Evolutionary conservation across 2,113 vertebrate genomes (phyloP), one percentile per base, ranked within the genome.

Genomic region (Menura novaehollandiae): DNA sequence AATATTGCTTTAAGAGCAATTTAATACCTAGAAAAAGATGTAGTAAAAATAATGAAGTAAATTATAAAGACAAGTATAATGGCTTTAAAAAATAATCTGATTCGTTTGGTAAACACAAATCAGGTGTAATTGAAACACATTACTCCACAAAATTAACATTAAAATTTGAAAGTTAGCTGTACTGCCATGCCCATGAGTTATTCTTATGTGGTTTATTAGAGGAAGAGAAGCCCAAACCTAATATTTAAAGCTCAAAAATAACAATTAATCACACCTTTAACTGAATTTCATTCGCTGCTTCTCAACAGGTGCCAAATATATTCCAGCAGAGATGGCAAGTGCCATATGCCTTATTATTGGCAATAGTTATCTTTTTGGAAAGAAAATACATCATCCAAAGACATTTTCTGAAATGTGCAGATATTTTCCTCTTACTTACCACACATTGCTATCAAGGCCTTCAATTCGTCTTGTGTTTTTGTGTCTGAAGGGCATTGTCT

Each of bases 371-470:
- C 17, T 41, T 27, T 37, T 49, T 71, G 15, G 22, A 71, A 92
- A 85, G 74, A 87, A 94, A 84, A 87, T 35, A 14, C 4, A 85
- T 10, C 2, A 7, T 37, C 15, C 68, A 88, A 89, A 75, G 41
- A 60, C 7, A 46, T 86, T 91, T 91, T 68, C 83, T 89, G 72
- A 87, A 81, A 78, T 78, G 26, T 49, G 49, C 60, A 68, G 67
- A 35, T 81, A 86, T 81, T 81, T 73, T 72, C 37, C 37, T 87
- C 75, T 66, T 84, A 98, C 99, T 99, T 95, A 99, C 99, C 99
- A 99, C 2, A 99, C 86, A 71, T 99, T 99, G 93, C 98, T 98
- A 89, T 99, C 99, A 89, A 99, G 98, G 47, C 99, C 99, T 96
- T 99, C 98, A 39, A 99, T 99, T 95, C 99, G 98, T 97, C 98